Conservation (phyloP, 2,797 vertebrate genomes). For the Ctenosaura bakeri region DNA sequence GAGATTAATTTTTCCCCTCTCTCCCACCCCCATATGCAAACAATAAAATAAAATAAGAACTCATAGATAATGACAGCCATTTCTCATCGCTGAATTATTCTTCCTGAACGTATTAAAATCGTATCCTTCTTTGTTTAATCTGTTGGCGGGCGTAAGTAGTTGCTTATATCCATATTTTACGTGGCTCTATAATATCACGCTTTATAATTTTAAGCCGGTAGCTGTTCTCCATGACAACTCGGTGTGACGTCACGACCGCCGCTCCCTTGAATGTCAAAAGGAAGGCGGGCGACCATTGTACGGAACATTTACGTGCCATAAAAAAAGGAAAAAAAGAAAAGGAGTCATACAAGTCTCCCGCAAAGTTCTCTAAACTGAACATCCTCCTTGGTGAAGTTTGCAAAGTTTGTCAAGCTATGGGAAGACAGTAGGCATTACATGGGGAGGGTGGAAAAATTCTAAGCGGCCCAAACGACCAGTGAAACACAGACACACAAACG, state of each 20-base stretch:
- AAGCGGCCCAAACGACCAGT: not conserved
- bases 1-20: constrained; percentile 75
- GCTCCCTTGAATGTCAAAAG: constrained; percentile 42
- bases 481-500: too few species aligned
- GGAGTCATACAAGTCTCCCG: not conserved
- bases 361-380: not conserved
- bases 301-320: not conserved
- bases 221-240: constrained; percentile 58
- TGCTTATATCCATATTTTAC: constrained; percentile 40
- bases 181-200: constrained; percentile 21
- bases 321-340: not conserved
- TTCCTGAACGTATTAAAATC: constrained; percentile 69
- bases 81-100: constrained; percentile 75
- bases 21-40: constrained; percentile 60
- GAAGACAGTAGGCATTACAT: not conserved
- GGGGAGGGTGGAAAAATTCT: not conserved
- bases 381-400: constrained; percentile 28
- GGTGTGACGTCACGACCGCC: constrained; percentile 63
- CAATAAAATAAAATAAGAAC: constrained; percentile 73
- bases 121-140: constrained; percentile 63
- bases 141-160: not conserved
- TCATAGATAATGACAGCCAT: constrained; percentile 74
- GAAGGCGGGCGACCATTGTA: not conserved
- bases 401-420: not conserved
- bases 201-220: constrained; percentile 62